Evolutionary conservation across 1,140 invertebrate genomes (phyloP).

Genomic region (Drosophila watanabei): DNA sequence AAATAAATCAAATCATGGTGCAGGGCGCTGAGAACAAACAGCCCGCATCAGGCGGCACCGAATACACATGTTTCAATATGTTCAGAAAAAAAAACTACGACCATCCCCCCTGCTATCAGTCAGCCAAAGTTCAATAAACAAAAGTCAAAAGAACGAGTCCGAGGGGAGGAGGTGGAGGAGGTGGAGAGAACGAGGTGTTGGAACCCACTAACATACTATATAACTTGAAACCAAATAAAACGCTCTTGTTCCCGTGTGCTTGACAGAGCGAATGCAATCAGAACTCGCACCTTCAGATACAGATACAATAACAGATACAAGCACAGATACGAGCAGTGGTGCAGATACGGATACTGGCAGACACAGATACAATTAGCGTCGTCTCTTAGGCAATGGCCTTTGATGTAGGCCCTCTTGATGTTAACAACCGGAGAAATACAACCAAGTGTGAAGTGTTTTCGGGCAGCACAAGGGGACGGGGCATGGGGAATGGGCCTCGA

Average conservation of each 20-base stretch:
- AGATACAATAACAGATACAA: conserved; percentile 41
- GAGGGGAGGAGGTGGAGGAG: conserved; percentile 1
- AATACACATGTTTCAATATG: conserved; percentile 76
- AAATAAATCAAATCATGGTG: conserved; percentile 78
- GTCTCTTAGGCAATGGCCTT: conserved; percentile 55
- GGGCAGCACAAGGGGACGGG: neutral
- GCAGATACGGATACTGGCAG: conserved; percentile 36
- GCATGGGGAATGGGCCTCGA: conserved; percentile 6
- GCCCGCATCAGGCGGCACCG: conserved; percentile 65
- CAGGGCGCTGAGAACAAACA: conserved; percentile 68
- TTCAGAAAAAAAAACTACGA: conserved; percentile 42
- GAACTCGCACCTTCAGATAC: conserved; percentile 65
- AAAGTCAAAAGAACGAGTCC: conserved; percentile 33
- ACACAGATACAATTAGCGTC: conserved; percentile 68
- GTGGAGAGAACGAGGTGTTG: conserved; percentile 1
- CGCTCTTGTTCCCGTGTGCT: conserved; percentile 45
- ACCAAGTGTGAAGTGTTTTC: conserved; percentile 52
- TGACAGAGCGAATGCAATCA: conserved; percentile 59
- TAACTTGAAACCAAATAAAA: conserved; percentile 70
- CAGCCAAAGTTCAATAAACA: conserved; percentile 76
- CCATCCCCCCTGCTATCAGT: conserved; percentile 39
- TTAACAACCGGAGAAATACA: conserved; percentile 48
- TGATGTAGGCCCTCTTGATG: conserved; percentile 66
- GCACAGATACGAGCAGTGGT: conserved; percentile 35
- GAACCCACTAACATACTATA: conserved; percentile 25